Evolutionary conservation across 1,140 invertebrate genomes (phyloP).

Genomic region (Drosophila bifasciata): DNA sequence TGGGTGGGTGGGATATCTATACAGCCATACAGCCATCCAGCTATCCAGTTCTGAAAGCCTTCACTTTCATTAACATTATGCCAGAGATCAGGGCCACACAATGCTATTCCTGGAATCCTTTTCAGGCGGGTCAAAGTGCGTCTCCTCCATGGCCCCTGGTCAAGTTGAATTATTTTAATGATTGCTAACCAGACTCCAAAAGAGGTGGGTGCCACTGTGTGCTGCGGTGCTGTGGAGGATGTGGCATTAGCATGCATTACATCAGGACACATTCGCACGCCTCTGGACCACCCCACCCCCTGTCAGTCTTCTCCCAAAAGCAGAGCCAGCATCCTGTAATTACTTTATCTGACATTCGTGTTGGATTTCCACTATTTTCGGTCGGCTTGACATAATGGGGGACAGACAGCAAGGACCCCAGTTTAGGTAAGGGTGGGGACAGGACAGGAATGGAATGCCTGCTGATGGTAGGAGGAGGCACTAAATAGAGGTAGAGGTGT

Average conservation of each 20-base stretch:
- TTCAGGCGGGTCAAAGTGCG: slow-evolving; percentile 1
- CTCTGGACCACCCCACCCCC: background rate
- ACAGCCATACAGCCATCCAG: no score
- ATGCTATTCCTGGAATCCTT: slow-evolving; percentile 41
- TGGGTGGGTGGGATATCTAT: background rate
- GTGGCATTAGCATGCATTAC: slow-evolving; percentile 68
- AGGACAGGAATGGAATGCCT: no score
- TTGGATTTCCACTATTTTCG: slow-evolving; percentile 73
- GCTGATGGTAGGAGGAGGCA: no score
- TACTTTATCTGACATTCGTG: slow-evolving; percentile 65
- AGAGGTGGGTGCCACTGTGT: background rate
- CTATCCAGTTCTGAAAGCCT: slow-evolving; percentile 14
- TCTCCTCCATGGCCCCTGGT: slow-evolving; percentile 24
- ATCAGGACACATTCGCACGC: slow-evolving; percentile 42
- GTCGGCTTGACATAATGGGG: slow-evolving; percentile 41
- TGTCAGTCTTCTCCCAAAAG: no score
- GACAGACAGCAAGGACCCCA: background rate
- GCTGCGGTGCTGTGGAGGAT: slow-evolving; percentile 12
- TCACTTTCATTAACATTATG: slow-evolving; percentile 39
- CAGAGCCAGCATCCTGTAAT: slow-evolving; percentile 57
- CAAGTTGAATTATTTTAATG: slow-evolving; percentile 67
- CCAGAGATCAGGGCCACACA: slow-evolving; percentile 18
- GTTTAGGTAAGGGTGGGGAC: no score
- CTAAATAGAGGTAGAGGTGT: slow-evolving; percentile 10
- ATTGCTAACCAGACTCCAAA: slow-evolving; percentile 31